phyloP scores from a whole-genome alignment of 2,888 invertebrate genomes.

The Autographa gamma region DNA sequence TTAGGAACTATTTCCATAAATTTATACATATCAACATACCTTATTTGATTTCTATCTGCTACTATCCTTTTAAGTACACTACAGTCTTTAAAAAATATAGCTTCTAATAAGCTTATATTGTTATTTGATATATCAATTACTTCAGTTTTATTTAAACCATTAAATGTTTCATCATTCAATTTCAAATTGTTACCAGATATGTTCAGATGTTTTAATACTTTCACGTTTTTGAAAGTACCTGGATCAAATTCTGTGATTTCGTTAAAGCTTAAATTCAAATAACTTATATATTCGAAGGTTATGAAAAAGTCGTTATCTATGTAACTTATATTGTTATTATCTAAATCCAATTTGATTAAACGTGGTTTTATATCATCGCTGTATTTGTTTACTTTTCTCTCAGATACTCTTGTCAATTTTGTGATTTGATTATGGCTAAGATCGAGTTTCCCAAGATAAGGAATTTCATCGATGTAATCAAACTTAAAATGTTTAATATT shows the following conservation, averaged over 20 bases:
- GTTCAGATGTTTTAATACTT: conserved; percentile 9
- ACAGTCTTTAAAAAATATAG: conserved; percentile 8
- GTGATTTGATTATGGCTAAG: conserved; percentile 35
- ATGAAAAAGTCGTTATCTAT: conserved; percentile 12
- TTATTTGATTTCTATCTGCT: conserved; percentile 16
- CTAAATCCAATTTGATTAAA: conserved; percentile 11
- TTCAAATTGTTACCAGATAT: conserved; percentile 28
- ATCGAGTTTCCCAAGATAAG: conserved; percentile 18
- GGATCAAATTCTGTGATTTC: conserved; percentile 8
- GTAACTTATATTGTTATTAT: conserved; percentile 28
- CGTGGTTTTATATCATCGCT: background rate
- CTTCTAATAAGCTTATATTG: conserved; percentile 10
- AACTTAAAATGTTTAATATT: conserved; percentile 15
- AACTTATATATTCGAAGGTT: conserved; percentile 17
- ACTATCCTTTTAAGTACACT: background rate
- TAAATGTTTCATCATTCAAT: conserved; percentile 22
- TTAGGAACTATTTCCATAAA: conserved; percentile 18
- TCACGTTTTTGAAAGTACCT: conserved; percentile 20
- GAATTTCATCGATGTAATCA: conserved; percentile 15
- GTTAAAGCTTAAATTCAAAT: conserved; percentile 32
- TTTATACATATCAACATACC: background rate
- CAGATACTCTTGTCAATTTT: conserved; percentile 7
- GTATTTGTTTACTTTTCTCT: background rate
- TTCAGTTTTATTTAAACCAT: conserved; percentile 5
- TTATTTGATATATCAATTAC: conserved; percentile 23